Conservation (phyloP, 2,113 vertebrate genomes). For the Nerophis lumbriciformis region DNA sequence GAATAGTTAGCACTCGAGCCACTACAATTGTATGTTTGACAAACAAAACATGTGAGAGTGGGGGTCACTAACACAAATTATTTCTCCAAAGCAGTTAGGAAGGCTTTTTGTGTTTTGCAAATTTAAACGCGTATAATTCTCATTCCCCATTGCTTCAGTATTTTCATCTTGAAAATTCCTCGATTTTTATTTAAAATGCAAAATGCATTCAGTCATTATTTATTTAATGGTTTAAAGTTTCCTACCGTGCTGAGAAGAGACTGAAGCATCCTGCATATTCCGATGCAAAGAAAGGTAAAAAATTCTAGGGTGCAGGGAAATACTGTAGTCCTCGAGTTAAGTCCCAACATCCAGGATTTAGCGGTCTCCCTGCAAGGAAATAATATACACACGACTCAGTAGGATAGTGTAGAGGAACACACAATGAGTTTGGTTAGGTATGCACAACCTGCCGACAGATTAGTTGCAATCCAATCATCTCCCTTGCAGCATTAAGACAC, state of each 20-base stretch:
- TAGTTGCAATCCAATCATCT: conserved; percentile 57
- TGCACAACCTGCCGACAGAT: conserved; percentile 46
- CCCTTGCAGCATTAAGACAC: conserved; percentile 5
- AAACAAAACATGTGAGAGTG: too few relatives aligned
- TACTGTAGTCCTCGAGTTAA: too few relatives aligned
- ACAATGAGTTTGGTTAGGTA: not conserved
- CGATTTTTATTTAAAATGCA: not conserved
- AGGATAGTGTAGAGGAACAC: not conserved
- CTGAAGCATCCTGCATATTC: conserved; percentile 1
- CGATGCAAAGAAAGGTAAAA: not conserved
- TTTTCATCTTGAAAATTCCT: not conserved
- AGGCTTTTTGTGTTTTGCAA: too few relatives aligned
- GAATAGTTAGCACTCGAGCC: too few relatives aligned
- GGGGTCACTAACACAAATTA: too few relatives aligned
- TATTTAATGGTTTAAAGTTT: not conserved
- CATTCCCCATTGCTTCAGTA: too few relatives aligned
- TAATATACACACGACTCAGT: not conserved
- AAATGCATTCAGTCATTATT: not conserved
- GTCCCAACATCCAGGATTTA: not conserved
- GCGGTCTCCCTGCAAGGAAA: not conserved
- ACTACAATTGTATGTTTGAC: too few relatives aligned
- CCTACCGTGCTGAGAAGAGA: conserved; percentile 39
- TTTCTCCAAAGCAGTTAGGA: too few relatives aligned
- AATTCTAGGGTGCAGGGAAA: not conserved
- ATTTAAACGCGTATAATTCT: too few relatives aligned